Conservation (phyloP, 2,888 invertebrate genomes). For the Cheilosia variabilis region DNA sequence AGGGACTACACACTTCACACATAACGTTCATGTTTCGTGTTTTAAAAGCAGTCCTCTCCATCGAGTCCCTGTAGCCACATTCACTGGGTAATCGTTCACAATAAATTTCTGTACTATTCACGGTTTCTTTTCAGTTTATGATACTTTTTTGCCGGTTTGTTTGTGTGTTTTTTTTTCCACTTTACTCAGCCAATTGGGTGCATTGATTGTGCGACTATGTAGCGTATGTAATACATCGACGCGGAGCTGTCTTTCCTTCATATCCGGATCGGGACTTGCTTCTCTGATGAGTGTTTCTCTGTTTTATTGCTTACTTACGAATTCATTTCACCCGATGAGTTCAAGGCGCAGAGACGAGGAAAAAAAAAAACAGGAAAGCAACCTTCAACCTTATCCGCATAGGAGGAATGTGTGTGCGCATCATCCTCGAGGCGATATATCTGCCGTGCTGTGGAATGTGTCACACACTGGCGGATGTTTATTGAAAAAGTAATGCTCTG, state of each 20-base stretch:
- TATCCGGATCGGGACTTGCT: constrained; percentile 33
- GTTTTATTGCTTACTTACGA: constrained; percentile 55
- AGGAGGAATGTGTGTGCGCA: constrained; percentile 24
- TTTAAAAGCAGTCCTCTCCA: constrained; percentile 28
- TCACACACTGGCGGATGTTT: constrained; percentile 67
- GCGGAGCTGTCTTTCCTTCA: constrained; percentile 43
- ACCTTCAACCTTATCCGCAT: constrained; percentile 31
- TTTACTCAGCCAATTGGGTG: constrained; percentile 70
- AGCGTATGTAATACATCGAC: constrained; percentile 40
- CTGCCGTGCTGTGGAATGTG: constrained; percentile 47
- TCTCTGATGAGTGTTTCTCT: constrained; percentile 17
- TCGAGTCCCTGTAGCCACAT: background rate
- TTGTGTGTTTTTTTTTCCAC: constrained; percentile 18
- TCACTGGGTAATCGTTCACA: constrained; percentile 51
- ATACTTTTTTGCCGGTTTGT: constrained; percentile 33
- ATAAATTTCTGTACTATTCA: constrained; percentile 61
- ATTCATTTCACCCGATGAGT: constrained; percentile 30
- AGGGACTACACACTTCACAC: background rate
- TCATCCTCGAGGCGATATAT: constrained; percentile 57
- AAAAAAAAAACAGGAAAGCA: constrained; percentile 19
- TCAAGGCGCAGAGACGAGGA: background rate
- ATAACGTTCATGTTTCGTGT: constrained; percentile 48
- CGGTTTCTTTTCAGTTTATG: constrained; percentile 46
- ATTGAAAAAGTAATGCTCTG: constrained; percentile 68
- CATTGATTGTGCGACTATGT: constrained; percentile 69